Evolutionary conservation across 2,888 invertebrate genomes (phyloP).

Genomic region (Meiosimyza platycephala): DNA sequence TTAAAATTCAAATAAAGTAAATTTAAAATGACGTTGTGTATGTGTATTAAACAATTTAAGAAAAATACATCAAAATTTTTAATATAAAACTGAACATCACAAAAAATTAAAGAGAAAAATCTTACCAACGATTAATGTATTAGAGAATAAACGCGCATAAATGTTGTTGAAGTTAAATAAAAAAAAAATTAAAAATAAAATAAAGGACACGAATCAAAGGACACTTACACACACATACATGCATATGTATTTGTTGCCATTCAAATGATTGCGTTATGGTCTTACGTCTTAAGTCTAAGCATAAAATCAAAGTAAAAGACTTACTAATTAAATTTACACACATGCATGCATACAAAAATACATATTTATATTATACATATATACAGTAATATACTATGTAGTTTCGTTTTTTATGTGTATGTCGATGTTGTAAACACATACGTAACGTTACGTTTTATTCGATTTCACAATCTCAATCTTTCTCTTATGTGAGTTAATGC

Average conservation of each 20-base stretch:
- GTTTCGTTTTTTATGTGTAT: not conserved
- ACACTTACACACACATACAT: not conserved
- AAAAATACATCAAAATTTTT: not conserved
- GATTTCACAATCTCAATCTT: not conserved
- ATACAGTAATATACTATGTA: too few relatives aligned
- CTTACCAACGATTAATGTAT: conserved; percentile 10
- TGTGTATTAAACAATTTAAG: not conserved
- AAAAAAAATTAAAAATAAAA: not conserved
- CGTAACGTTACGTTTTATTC: conserved; percentile 4
- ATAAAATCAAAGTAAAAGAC: conserved; percentile 27
- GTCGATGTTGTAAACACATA: conserved; percentile 22
- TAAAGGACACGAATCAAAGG: not conserved
- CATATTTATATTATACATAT: not conserved
- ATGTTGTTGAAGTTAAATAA: not conserved
- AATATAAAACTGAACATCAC: not conserved
- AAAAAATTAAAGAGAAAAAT: not conserved
- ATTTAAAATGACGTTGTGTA: not conserved
- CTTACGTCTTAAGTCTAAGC: conserved; percentile 8
- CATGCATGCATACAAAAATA: not conserved
- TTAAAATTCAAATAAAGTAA: conserved; percentile 6
- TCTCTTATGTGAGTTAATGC: too few relatives aligned
- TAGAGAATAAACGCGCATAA: not conserved
- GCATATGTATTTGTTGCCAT: not conserved
- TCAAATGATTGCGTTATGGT: conserved; percentile 5
- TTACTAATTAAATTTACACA: conserved; percentile 18